Evolutionary conservation across 1,140 invertebrate species (phyloP), one percentile per base, ranked within the genome.

Genomic region (Drosophila kepulauana): DNA sequence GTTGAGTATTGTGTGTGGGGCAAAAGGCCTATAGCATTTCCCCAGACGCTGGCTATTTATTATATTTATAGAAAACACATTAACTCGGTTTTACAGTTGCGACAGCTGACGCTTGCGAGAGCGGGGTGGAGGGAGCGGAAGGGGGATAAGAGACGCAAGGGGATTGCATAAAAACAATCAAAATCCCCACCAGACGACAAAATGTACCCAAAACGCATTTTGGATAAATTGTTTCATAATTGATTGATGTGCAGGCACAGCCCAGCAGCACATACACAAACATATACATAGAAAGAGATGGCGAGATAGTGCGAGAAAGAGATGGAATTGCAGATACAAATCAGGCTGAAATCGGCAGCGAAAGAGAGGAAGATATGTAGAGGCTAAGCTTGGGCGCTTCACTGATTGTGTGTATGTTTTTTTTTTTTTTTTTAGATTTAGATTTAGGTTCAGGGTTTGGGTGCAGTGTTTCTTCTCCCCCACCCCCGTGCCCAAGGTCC

Each of bases 211-310:
- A 66, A 74, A 74, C 64, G 72, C 73, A 79, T 71, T 88, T 57
- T 88, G 75, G 63, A 85, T 82, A 89, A 89, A 89, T 89, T 85
- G 85, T 76, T 89, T 79, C 85, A 89, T 89, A 89, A 89, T 89
- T 89, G 85, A 89, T 89, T 89, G 85, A 89, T 89, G 78, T 77
- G 52, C 69, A 78, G 51, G 51, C 49, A 45, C 41, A 70, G 38
- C 58, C 48, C 25, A 52, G n/a, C 35, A 33, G 4, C 48, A 33
- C 30, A 33, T 20, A 20, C 20, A 3, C 30, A 33, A 33, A 1
- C 5, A 33, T 7, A 33, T 28, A 38, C 3, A 56, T 20, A 58
- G 41, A 46, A 10, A 46, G 52, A 64, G 20, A 62, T 8, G 35
- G 35, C 6, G 6, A 7, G 35, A 38, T 38, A 38, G 35, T 38